Percentiles rank a stretch among this genome's conserved stretches.
These are phyloP conservation scores for Pasiphila rectangulata DNA, from an alignment of 2,888 invertebrate species.

Conservation along the genomic window DNA sequence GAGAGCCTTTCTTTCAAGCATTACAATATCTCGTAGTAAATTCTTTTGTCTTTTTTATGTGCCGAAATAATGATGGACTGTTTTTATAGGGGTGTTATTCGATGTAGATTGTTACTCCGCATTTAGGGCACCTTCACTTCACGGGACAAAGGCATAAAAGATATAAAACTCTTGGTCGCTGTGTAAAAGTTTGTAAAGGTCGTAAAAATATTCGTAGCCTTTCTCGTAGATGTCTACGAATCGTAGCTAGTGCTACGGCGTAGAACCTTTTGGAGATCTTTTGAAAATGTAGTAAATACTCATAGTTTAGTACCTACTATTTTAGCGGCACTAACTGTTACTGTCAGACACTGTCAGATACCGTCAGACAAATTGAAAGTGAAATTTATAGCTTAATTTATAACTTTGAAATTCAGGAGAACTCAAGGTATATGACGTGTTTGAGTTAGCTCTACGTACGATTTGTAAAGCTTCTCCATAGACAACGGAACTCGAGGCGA, in stretches of 20 bases:
- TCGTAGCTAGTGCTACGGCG: slow-evolving; percentile 45
- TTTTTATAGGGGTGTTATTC: slow-evolving; percentile 25
- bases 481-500: slow-evolving; percentile 12
- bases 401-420: no score
- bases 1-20: slow-evolving; percentile 22
- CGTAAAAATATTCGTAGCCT: slow-evolving; percentile 26
- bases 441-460: no score
- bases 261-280: slow-evolving; percentile 31
- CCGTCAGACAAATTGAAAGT: no score
- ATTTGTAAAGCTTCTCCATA: not conserved
- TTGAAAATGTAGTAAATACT: no score
- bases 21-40: slow-evolving; percentile 27
- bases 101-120: slow-evolving; percentile 14
- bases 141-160: not conserved
- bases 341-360: no score
- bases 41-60: slow-evolving; percentile 30
- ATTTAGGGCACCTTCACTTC: not conserved
- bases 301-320: no score
- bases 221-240: slow-evolving; percentile 37
- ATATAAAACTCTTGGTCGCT: no score
- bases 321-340: no score
- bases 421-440: no score
- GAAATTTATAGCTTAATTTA: no score
- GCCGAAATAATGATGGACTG: slow-evolving; percentile 29
- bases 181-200: not conserved